Evolutionary conservation across 2,113 vertebrate genomes (phyloP).

Genomic region (Hyperopisus bebe): DNA sequence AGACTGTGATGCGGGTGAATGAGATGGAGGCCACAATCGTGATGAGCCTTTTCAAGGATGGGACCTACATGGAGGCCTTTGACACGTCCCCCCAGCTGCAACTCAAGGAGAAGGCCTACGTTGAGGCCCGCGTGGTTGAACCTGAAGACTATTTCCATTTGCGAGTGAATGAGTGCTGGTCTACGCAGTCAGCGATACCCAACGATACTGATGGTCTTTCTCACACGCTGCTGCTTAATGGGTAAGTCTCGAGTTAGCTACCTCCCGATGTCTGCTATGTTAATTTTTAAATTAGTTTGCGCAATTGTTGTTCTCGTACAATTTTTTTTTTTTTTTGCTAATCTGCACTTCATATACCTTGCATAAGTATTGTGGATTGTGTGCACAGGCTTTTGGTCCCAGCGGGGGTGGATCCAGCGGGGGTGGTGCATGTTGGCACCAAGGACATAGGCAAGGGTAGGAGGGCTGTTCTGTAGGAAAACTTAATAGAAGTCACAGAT

Average conservation of each 20-base stretch:
- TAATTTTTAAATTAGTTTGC: background rate
- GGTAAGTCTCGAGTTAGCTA: slow-evolving; percentile 37
- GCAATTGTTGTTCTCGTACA: background rate
- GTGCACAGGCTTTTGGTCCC: background rate
- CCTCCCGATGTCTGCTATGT: background rate
- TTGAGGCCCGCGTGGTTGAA: slow-evolving; percentile 50
- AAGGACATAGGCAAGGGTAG: too few species aligned
- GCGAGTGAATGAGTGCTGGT: slow-evolving; percentile 58
- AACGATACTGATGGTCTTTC: slow-evolving; percentile 26
- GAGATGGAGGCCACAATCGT: slow-evolving; percentile 52
- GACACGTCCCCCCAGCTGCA: slow-evolving; percentile 47
- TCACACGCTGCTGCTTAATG: slow-evolving; percentile 51
- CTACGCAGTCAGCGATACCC: slow-evolving; percentile 41
- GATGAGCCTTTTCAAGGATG: slow-evolving; percentile 53
- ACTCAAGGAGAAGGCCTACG: slow-evolving; percentile 53
- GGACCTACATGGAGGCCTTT: slow-evolving; percentile 42
- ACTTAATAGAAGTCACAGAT: background rate
- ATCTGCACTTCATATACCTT: background rate
- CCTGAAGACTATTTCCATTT: slow-evolving; percentile 55
- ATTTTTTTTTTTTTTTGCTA: too few species aligned
- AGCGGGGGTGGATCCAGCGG: too few species aligned
- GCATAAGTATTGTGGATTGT: background rate
- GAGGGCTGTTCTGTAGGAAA: too few species aligned
- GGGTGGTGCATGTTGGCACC: too few species aligned
- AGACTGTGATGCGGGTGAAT: slow-evolving; percentile 32